A percentile compares a stretch with the other conserved stretches of the same genome.
phyloP scores from a whole-genome alignment of 2,797 vertebrate genomes.

The Mormyrops boulengeri region DNA sequence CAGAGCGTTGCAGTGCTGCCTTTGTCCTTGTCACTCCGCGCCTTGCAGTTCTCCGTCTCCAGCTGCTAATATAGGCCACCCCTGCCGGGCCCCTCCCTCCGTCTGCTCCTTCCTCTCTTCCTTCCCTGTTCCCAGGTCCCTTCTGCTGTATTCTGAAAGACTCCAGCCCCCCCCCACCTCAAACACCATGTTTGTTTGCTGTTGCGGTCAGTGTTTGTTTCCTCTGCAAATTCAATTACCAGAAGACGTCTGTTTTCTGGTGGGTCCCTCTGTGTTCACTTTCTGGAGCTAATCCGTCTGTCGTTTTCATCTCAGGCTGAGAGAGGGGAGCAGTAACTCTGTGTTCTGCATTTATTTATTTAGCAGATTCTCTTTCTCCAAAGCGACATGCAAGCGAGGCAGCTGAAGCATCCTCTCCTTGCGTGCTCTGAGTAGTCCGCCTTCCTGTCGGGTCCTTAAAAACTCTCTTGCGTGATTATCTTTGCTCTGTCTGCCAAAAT shows the following conservation, averaged over 20 bases:
- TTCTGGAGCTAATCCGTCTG: neutral
- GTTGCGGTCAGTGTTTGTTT: slow-evolving; percentile 8
- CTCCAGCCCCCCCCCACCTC: neutral
- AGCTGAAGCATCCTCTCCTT: neutral
- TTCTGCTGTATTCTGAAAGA: neutral
- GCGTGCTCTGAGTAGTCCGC: neutral
- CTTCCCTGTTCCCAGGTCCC: slow-evolving; percentile 10
- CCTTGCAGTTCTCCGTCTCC: neutral
- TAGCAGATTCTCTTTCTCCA: neutral
- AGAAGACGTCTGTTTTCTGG: neutral
- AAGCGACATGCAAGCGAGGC: neutral
- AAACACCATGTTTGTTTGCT: neutral
- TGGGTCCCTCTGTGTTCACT: neutral
- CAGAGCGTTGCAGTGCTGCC: slow-evolving; percentile 15
- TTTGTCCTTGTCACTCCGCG: neutral
- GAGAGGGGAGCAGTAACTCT: neutral
- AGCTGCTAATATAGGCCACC: slow-evolving; percentile 5
- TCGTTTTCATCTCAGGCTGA: neutral
- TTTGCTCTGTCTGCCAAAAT: neutral
- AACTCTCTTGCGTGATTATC: neutral
- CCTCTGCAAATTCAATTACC: neutral
- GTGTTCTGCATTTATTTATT: neutral
- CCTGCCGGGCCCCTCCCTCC: neutral
- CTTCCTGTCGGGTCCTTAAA: neutral
- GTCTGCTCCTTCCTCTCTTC: slow-evolving; percentile 25